Evolutionary conservation across 2,888 invertebrate genomes (phyloP).

Genomic region (Pterobdella sp.): DNA sequence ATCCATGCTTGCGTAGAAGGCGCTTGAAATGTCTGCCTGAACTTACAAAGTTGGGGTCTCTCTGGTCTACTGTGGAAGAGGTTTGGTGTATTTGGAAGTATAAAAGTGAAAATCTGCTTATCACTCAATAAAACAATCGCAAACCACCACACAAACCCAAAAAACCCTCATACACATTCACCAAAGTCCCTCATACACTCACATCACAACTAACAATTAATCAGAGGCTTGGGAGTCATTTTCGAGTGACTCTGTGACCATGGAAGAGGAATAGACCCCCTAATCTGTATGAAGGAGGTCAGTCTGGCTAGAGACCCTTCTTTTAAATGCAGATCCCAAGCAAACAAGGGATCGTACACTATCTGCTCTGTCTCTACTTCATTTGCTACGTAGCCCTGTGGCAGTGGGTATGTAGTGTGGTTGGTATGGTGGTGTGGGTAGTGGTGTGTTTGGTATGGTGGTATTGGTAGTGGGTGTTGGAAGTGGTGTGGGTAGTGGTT

Average conservation of each 20-base stretch:
- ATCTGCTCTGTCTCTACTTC: slow-evolving; percentile 97
- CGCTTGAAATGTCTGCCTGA: slow-evolving; percentile 55
- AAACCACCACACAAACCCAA: background rate
- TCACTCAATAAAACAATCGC: background rate
- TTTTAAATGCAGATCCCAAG: background rate
- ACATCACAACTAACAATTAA: slow-evolving; percentile 53
- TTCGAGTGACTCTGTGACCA: slow-evolving; percentile 97
- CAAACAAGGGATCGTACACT: slow-evolving; percentile 63
- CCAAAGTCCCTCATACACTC: background rate
- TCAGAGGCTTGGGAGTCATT: slow-evolving; percentile 95
- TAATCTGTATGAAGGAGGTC: slow-evolving; percentile 90
- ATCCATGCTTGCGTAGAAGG: slow-evolving; percentile 62
- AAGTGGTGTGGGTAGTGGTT: too few species aligned
- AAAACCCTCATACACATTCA: background rate
- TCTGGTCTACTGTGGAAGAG: slow-evolving; percentile 46
- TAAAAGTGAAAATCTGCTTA: too few species aligned
- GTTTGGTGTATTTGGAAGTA: background rate
- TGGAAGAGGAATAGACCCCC: slow-evolving; percentile 88
- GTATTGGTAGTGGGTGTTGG: too few species aligned
- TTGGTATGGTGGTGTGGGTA: too few species aligned
- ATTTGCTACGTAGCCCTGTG: slow-evolving; percentile 91
- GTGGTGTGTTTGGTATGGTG: too few species aligned
- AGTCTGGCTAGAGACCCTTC: too few species aligned
- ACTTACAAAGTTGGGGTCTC: slow-evolving; percentile 46
- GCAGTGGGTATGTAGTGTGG: too few species aligned